These are phyloP conservation scores for Eremophila alpestris DNA, from an alignment of 2,797 vertebrate species.

Conservation along the genomic window DNA sequence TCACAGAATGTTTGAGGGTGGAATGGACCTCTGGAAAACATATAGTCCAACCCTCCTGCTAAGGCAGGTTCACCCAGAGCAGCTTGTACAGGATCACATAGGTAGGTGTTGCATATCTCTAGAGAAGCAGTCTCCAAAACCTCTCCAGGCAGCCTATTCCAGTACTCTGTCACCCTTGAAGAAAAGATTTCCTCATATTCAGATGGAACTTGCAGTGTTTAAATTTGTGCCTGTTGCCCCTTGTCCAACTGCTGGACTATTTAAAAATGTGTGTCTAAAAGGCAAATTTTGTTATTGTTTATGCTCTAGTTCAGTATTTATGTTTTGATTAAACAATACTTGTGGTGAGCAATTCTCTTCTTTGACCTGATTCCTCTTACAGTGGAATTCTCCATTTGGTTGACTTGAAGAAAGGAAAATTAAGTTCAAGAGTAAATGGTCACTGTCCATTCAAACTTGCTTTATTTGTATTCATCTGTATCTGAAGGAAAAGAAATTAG, in stretches of 20 bases:
- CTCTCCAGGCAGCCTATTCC: background rate
- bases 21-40: background rate
- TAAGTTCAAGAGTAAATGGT: background rate
- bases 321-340: background rate
- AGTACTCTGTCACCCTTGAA: background rate
- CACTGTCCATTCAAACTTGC: background rate
- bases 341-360: background rate
- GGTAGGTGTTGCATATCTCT: background rate
- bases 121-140: background rate
- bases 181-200: background rate
- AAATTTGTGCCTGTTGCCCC: background rate
- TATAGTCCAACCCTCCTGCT: background rate
- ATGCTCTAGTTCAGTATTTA: background rate
- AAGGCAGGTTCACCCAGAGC: background rate
- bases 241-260: background rate
- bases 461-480: background rate
- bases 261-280: background rate
- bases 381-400: background rate
- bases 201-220: background rate
- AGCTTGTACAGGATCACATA: background rate
- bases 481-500: background rate
- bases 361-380: background rate
- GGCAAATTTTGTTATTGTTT: background rate
- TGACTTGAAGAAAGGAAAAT: background rate
- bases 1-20: background rate